Evolutionary conservation across 2,888 invertebrate species (phyloP).

Genomic region (Trichacis sp.): DNA sequence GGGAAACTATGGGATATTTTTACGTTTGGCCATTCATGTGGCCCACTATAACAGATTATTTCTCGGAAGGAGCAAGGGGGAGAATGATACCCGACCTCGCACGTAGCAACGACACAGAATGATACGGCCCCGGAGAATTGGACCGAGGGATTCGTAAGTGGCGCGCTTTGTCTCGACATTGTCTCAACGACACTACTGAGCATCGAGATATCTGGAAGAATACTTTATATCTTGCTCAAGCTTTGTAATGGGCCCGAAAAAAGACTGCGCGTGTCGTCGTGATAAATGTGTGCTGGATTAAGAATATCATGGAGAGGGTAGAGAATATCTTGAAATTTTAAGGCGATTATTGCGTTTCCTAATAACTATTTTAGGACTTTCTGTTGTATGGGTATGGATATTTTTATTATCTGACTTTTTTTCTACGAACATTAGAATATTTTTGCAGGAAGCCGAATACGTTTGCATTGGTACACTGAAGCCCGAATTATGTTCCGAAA

Average conservation of each 20-base stretch:
- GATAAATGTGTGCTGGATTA: no score
- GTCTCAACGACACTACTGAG: constrained; percentile 7
- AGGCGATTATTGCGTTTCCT: no score
- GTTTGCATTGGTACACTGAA: no score
- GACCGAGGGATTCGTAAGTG: constrained; percentile 58
- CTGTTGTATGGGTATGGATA: no score
- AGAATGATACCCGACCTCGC: constrained; percentile 38
- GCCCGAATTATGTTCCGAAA: no score
- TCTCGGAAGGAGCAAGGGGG: constrained; percentile 58
- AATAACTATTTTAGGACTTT: no score
- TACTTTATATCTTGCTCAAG: constrained; percentile 42
- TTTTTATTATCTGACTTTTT: no score
- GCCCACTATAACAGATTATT: constrained; percentile 66
- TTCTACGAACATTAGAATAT: no score
- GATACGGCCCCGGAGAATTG: constrained; percentile 56
- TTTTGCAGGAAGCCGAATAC: no score
- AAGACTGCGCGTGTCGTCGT: no score
- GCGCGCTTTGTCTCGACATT: constrained; percentile 40
- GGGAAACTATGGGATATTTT: constrained; percentile 64
- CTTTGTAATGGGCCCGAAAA: constrained; percentile 46
- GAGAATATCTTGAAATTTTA: no score
- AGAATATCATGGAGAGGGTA: no score
- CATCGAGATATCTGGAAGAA: constrained; percentile 17
- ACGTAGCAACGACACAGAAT: constrained; percentile 45
- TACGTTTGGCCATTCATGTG: constrained; percentile 68